Evolutionary conservation across 23 tunicate species (phyloP).

Genomic region (Styela clava): DNA sequence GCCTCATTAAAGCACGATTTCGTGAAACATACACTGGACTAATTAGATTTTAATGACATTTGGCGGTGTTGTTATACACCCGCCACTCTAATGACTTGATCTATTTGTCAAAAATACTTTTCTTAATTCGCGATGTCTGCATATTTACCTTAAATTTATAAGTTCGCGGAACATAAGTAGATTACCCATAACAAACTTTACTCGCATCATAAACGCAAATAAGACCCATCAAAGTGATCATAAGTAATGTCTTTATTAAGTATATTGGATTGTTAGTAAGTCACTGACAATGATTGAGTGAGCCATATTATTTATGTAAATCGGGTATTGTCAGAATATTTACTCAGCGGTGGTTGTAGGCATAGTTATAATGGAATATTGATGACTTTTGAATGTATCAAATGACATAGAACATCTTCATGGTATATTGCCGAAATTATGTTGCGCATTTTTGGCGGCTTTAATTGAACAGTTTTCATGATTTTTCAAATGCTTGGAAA

Average conservation of each 20-base stretch:
- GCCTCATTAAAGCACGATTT: constrained; percentile 26
- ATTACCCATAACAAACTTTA: constrained; percentile 1
- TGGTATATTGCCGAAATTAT: background rate
- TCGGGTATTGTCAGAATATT: background rate
- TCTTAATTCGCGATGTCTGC: background rate
- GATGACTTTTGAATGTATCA: background rate
- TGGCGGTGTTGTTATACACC: constrained; percentile 14
- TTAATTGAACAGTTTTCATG: too few relatives aligned
- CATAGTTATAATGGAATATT: background rate
- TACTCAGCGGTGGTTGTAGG: background rate
- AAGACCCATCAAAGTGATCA: background rate
- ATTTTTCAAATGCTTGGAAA: too few relatives aligned
- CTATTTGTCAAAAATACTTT: background rate
- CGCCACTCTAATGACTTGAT: constrained; percentile 13
- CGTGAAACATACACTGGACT: constrained; percentile 20
- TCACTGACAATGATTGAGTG: background rate
- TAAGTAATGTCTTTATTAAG: too few relatives aligned
- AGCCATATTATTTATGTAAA: background rate
- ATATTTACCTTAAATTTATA: background rate
- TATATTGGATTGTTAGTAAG: too few relatives aligned
- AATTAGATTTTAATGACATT: constrained; percentile 36
- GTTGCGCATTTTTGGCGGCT: too few relatives aligned
- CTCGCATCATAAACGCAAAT: background rate
- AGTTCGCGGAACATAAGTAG: constrained; percentile 2
- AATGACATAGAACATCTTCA: background rate